phyloP scores from a whole-genome alignment of 2,113 vertebrate species.

The Oxygymnocypris stewartii region DNA sequence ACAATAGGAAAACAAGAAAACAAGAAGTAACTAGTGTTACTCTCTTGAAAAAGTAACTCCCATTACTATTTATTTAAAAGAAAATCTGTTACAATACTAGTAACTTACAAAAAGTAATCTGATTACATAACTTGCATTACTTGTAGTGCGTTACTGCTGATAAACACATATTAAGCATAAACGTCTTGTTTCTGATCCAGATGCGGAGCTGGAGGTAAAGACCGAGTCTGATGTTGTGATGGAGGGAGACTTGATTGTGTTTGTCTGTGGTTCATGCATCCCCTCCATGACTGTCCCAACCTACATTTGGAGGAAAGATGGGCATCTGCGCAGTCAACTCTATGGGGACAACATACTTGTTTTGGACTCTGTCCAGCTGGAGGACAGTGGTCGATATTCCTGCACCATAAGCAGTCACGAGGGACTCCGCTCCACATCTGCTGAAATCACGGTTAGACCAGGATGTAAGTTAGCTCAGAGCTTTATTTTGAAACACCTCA shows the following conservation, averaged over 20 bases:
- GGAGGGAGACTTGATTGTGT: constrained; percentile 13
- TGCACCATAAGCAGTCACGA: constrained; percentile 24
- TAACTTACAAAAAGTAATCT: not conserved
- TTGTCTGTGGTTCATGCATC: constrained; percentile 38
- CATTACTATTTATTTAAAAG: too few relatives aligned
- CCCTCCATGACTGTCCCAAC: constrained; percentile 40
- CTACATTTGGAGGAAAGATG: constrained; percentile 45
- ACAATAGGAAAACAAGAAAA: too few relatives aligned
- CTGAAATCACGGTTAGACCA: constrained; percentile 18
- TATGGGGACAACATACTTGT: not conserved
- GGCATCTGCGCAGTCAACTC: not conserved
- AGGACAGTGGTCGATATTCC: not conserved
- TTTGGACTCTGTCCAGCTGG: not conserved
- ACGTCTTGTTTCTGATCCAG: not conserved
- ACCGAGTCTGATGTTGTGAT: not conserved
- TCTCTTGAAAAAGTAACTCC: too few relatives aligned
- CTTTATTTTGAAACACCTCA: not conserved
- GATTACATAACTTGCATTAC: not conserved
- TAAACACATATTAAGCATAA: not conserved
- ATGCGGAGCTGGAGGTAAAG: constrained; percentile 12
- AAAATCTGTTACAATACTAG: too few relatives aligned
- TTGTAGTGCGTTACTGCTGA: too few relatives aligned
- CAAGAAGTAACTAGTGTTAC: too few relatives aligned
- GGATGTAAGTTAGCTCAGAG: constrained; percentile 10
- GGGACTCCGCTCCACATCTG: not conserved